phyloP scores from a whole-genome alignment of 2,888 invertebrate genomes.

The Drosophila macrothrix region DNA sequence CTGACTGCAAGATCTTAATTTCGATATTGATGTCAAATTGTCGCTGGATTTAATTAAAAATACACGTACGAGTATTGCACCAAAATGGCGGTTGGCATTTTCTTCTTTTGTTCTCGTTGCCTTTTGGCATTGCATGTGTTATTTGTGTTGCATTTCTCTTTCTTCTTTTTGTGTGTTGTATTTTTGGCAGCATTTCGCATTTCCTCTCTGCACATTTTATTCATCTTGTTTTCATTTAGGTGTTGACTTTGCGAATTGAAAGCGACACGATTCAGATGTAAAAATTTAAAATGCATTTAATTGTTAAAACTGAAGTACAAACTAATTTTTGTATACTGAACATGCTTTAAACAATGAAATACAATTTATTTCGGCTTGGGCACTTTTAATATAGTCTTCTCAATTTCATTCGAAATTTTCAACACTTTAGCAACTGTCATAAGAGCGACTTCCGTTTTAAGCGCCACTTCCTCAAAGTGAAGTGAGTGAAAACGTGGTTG shows the following conservation, averaged over 20 bases:
- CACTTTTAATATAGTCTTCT: background rate
- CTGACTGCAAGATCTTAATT: constrained; percentile 77
- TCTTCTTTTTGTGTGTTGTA: constrained; percentile 9
- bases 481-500: constrained; percentile 17
- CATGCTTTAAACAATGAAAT: background rate
- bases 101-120: background rate
- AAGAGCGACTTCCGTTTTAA: constrained; percentile 4
- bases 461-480: background rate
- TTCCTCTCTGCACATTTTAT: background rate
- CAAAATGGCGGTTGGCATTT: constrained; percentile 23
- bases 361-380: background rate
- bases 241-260: constrained; percentile 16
- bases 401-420: background rate
- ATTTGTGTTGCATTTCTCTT: constrained; percentile 16
- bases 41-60: constrained; percentile 79
- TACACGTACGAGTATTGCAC: constrained; percentile 49
- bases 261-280: constrained; percentile 28
- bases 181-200: constrained; percentile 11
- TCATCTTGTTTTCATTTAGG: constrained; percentile 17
- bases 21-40: constrained; percentile 82
- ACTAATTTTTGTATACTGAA: background rate
- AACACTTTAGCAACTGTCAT: background rate
- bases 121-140: constrained; percentile 9
- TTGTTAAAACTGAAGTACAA: constrained; percentile 14
- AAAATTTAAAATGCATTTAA: constrained; percentile 16